phyloP scores from a whole-genome alignment of 2,113 vertebrate genomes.

The Dicaeum eximium region DNA sequence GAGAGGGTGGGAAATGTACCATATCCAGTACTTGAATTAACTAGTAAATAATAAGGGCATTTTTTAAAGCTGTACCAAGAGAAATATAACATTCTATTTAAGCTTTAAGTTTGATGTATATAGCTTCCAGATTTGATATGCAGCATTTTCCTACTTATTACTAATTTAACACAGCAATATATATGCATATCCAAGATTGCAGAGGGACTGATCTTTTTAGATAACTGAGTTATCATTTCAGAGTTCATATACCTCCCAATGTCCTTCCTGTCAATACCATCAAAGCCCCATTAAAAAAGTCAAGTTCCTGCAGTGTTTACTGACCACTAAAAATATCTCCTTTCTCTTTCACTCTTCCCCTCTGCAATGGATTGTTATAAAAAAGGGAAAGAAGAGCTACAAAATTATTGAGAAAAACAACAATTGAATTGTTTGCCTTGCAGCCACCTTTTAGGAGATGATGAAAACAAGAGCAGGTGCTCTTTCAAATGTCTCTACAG shows the following conservation, averaged over 20 bases:
- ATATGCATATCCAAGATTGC: not conserved
- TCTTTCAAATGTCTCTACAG: not conserved
- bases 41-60: not conserved
- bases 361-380: not conserved
- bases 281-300: not conserved
- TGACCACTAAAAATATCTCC: not conserved
- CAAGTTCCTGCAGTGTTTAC: not conserved
- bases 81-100: not conserved
- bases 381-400: not conserved
- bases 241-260: not conserved
- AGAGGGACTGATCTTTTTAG: not conserved
- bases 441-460: not conserved
- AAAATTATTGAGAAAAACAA: not conserved
- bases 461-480: not conserved
- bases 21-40: not conserved
- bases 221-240: not conserved
- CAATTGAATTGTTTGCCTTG: not conserved
- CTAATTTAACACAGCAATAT: not conserved
- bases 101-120: not conserved
- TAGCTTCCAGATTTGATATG: not conserved
- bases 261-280: not conserved
- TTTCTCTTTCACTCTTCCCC: not conserved
- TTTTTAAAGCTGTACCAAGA: not conserved
- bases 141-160: not conserved
- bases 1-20: not conserved